Conservation (phyloP, 2,888 invertebrate species). For the Anthrax anthrax region DNA sequence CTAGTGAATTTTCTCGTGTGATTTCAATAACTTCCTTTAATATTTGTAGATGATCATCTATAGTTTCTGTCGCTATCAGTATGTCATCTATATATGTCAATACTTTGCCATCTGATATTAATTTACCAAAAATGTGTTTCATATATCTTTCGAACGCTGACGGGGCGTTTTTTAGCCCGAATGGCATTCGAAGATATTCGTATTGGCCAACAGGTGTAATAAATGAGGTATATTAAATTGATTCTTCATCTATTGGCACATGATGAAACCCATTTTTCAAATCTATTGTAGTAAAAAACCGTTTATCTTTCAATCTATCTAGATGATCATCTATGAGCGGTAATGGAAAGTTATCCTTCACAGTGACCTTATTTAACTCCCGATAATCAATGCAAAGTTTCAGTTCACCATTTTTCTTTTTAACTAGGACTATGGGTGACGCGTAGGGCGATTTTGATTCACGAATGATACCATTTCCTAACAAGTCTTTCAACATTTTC, state of each 20-base stretch:
- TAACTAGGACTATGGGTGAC: constrained; percentile 6
- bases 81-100: constrained; percentile 15
- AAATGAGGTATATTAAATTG: constrained; percentile 13
- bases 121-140: constrained; percentile 6
- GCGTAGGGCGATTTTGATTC: constrained; percentile 5
- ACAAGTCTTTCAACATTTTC: constrained; percentile 3
- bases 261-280: constrained; percentile 13
- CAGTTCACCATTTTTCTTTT: constrained; percentile 4
- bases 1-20: too few relatives aligned
- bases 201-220: too few relatives aligned
- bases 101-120: constrained; percentile 8
- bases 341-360: constrained; percentile 4
- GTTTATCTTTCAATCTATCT: constrained; percentile 8
- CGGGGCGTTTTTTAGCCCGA: too few relatives aligned
- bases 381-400: constrained; percentile 8
- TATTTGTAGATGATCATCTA: constrained; percentile 11
- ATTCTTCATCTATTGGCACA: constrained; percentile 9
- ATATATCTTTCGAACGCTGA: too few relatives aligned
- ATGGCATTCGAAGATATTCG: too few relatives aligned
- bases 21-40: constrained; percentile 5
- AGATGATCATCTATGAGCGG: constrained; percentile 7
- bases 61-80: constrained; percentile 11
- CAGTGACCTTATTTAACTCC: constrained; percentile 4
- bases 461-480: constrained; percentile 3
- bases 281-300: constrained; percentile 11